A percentile compares a stretch with the other conserved stretches of the same genome.
Evolutionary conservation across 1,140 invertebrate genomes (phyloP).

Genomic region (Episyrphus balteatus): DNA sequence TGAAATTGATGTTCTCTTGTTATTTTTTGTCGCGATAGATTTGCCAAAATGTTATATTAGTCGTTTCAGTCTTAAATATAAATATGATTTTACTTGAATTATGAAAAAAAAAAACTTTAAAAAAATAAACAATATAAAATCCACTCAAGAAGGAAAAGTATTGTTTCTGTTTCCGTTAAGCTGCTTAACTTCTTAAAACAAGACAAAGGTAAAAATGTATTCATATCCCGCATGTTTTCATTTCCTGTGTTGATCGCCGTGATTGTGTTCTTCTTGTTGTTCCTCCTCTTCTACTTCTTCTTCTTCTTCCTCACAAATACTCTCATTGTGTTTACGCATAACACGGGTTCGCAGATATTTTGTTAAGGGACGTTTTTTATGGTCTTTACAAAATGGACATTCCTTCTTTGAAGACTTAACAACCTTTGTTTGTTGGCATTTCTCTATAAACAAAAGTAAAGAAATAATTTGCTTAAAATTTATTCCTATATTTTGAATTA

Average conservation of each 20-base stretch:
- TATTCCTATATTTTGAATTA: too few species aligned
- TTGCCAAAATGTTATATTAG: not conserved
- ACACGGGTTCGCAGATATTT: conserved; percentile 43
- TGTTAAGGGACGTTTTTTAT: conserved; percentile 41
- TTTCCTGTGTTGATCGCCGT: conserved; percentile 1
- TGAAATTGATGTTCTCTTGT: too few species aligned
- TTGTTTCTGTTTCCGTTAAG: too few species aligned
- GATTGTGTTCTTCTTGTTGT: conserved; percentile 9
- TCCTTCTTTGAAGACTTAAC: conserved; percentile 35
- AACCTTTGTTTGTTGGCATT: conserved; percentile 24
- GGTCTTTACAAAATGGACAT: conserved; percentile 46
- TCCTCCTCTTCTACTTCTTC: conserved; percentile 25
- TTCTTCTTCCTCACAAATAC: conserved; percentile 45
- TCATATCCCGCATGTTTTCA: too few species aligned
- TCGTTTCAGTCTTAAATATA: not conserved
- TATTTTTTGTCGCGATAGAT: not conserved
- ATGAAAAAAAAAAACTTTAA: too few species aligned
- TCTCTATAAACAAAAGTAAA: conserved; percentile 31
- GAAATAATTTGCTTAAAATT: too few species aligned
- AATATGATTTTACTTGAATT: not conserved
- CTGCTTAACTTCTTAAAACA: too few species aligned
- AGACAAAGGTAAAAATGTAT: too few species aligned
- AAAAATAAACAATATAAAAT: too few species aligned
- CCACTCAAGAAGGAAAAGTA: too few species aligned
- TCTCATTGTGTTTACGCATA: conserved; percentile 38